Evolutionary conservation across 2,113 vertebrate species (phyloP), one percentile per base, ranked within the genome.

Genomic region (Cyprinodon variegatus): DNA sequence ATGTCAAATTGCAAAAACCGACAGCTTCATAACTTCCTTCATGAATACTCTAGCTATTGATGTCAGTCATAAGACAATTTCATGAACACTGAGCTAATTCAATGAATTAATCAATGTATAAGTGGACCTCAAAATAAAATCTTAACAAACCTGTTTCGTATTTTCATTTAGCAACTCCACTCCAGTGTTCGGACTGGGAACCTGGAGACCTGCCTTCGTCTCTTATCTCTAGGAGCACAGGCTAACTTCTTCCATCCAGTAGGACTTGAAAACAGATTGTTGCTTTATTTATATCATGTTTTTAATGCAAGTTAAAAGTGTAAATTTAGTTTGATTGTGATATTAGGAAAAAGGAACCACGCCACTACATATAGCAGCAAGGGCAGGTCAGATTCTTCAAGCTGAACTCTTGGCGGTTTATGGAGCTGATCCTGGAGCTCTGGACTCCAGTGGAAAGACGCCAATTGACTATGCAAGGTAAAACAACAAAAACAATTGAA

Each of bases 241-340:
- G 97, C 98, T 74, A 98, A 98, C 93, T 99, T 98, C 92, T 99
- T 99, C 83, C 97, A 99, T 83, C 97, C 98, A 15, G 98, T 99
- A 95, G 84, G 96, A 85, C 37, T 2, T 5, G 0, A 50, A 48
- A 70, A 60, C 37, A 43, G n/a, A 20, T 22, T 29, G 17, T 59
- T 63, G 1, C 14, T 17, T 61, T 59, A 4, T 17, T 17, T 11
- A 38, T 20, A 3, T 20, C 0, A 8, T 29, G n/a, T 10, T 67
- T 17, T 38, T 37, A 20, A 7, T 6, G 36, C 46, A n/a, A 72
- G 50, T 13, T 4, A 61, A 63, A 74, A 80, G 39, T n/a, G 37
- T 29, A 45, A 71, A 62, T 11, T 37, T 20, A 60, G 63, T 9
- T 70, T 38, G 41, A 48, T 67, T 38, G 46, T 38, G 50, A 5